Evolutionary conservation across 2,888 invertebrate genomes (phyloP).

Genomic region (Rotaria magnacalcarata): DNA sequence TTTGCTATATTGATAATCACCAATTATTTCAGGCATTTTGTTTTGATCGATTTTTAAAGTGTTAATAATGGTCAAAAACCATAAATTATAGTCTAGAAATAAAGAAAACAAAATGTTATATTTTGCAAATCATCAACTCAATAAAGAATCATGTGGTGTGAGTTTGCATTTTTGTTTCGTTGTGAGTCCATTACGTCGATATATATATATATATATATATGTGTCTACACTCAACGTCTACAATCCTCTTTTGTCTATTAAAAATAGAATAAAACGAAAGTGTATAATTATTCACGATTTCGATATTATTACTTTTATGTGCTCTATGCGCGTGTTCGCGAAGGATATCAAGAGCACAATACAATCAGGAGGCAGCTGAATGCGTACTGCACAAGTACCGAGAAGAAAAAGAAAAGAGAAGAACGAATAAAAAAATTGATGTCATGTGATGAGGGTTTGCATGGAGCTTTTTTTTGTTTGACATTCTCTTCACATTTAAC

Average conservation of each 20-base stretch:
- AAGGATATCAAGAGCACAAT: background rate
- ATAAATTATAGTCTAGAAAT: background rate
- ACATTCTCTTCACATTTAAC: background rate
- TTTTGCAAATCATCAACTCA: too few species aligned
- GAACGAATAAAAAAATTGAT: background rate
- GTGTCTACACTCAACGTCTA: too few species aligned
- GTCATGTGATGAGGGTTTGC: background rate
- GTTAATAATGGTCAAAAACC: background rate
- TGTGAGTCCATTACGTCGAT: background rate
- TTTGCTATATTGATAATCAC: slow-evolving; percentile 45
- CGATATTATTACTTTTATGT: background rate
- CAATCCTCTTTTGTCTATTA: too few species aligned
- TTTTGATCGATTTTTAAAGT: background rate
- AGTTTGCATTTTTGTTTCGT: background rate
- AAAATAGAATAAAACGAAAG: background rate
- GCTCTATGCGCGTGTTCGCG: background rate
- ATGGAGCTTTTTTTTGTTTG: background rate
- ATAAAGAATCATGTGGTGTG: background rate
- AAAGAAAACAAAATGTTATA: background rate
- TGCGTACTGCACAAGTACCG: background rate
- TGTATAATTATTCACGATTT: background rate
- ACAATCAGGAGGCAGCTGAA: background rate
- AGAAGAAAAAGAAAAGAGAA: background rate
- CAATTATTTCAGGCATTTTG: slow-evolving; percentile 37
- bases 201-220: background rate